phyloP scores from a whole-genome alignment of 1,140 invertebrate genomes.

The Tetramorium parvispinum region DNA sequence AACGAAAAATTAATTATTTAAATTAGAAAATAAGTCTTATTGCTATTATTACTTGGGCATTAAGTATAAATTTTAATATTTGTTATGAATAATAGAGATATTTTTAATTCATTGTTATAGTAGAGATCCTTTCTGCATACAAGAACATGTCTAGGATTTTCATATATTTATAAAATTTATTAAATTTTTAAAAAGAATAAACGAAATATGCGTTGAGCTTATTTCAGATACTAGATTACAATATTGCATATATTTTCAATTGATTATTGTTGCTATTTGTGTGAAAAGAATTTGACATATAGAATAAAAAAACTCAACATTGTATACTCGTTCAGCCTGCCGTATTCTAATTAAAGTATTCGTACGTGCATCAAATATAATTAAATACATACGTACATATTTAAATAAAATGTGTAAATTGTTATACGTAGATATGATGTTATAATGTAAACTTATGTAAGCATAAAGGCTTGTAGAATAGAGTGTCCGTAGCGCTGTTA shows the following conservation, averaged over 20 bases:
- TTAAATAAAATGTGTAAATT: background rate
- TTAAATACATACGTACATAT: too few relatives aligned
- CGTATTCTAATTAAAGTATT: conserved; percentile 28
- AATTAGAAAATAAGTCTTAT: background rate
- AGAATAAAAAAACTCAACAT: background rate
- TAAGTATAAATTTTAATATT: background rate
- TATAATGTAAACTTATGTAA: background rate
- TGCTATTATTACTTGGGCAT: background rate
- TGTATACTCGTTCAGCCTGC: conserved; percentile 35
- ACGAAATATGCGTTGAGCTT: background rate
- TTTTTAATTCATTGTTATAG: conserved; percentile 15
- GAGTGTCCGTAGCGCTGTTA: conserved; percentile 44
- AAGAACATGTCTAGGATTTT: background rate
- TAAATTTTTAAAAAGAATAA: background rate
- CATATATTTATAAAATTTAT: background rate
- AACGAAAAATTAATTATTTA: background rate
- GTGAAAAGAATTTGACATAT: background rate
- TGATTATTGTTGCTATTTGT: background rate
- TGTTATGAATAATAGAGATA: background rate
- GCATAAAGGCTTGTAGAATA: conserved; percentile 62
- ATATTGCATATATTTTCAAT: background rate
- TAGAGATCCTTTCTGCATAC: background rate
- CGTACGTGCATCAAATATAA: conserved; percentile 10
- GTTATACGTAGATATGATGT: conserved; percentile 34
- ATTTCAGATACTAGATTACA: background rate